These are phyloP conservation scores for Drosophila yooni DNA, from an alignment of 2,888 invertebrate species.

Conservation along the genomic window DNA sequence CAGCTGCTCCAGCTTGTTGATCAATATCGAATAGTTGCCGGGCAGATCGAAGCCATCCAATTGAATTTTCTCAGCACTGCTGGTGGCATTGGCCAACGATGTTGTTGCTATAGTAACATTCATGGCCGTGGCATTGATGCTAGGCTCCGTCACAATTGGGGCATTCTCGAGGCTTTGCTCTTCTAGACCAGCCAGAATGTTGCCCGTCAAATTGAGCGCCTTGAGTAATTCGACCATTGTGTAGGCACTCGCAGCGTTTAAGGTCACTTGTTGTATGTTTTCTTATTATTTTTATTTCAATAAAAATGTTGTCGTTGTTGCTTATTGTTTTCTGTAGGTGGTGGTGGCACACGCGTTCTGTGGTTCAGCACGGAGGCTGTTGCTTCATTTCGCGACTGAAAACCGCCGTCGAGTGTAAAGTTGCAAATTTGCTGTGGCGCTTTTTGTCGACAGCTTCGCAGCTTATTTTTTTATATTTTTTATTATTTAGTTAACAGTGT, in stretches of 20 bases:
- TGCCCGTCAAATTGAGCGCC: conserved; percentile 69
- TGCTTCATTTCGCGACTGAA: conserved; percentile 81
- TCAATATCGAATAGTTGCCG: conserved; percentile 83
- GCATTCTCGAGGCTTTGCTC: conserved; percentile 52
- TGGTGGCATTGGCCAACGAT: conserved; percentile 42
- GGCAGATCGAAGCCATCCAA: conserved; percentile 77
- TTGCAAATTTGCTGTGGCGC: conserved; percentile 69
- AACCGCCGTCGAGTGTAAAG: conserved; percentile 66
- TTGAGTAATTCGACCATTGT: conserved; percentile 75
- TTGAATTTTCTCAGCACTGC: conserved; percentile 73
- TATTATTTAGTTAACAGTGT: conserved; percentile 48
- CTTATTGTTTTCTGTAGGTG: neutral
- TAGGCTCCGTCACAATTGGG: conserved; percentile 38
- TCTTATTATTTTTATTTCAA: conserved; percentile 13
- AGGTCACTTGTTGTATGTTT: conserved; percentile 23
- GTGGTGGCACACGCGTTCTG: conserved; percentile 42
- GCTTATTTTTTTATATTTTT: conserved; percentile 42
- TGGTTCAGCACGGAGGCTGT: conserved; percentile 65
- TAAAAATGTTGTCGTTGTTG: conserved; percentile 11
- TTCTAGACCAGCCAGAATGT: conserved; percentile 66
- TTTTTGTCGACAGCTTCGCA: conserved; percentile 62
- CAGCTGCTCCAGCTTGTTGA: conserved; percentile 83
- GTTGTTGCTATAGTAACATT: conserved; percentile 35
- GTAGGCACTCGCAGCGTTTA: neutral
- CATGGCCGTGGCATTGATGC: conserved; percentile 43